phyloP scores from a whole-genome alignment of 2,113 vertebrate genomes.

The Pygoscelis antarcticus region DNA sequence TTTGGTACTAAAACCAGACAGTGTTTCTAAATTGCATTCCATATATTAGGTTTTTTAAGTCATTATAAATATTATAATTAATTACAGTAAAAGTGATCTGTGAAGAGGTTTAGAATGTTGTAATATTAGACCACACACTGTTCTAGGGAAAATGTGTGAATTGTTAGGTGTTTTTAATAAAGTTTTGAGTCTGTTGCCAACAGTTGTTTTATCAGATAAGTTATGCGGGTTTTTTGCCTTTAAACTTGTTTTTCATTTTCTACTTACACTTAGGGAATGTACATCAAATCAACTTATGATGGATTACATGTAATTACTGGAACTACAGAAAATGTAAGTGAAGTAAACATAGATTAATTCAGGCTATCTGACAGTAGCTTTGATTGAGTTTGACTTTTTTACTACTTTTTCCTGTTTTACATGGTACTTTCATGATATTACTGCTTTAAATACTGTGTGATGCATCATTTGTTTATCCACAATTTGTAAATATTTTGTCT shows the following conservation, averaged over 20 bases:
- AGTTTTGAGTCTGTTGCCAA: not conserved
- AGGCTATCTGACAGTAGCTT: not conserved
- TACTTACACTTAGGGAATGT: conserved; percentile 86
- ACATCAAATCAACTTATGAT: conserved; percentile 97
- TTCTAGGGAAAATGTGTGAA: not conserved
- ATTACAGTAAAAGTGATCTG: not conserved
- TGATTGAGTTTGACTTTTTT: not conserved
- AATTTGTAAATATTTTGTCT: conserved; percentile 23
- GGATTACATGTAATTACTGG: conserved; percentile 95
- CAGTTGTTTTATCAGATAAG: not conserved
- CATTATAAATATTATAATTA: not conserved
- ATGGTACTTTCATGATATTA: not conserved
- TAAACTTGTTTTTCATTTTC: conserved; percentile 33
- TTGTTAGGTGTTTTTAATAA: not conserved
- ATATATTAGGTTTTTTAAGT: not conserved
- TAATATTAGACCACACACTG: not conserved
- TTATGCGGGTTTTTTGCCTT: not conserved
- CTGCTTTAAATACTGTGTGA: not conserved
- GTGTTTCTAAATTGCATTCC: not conserved
- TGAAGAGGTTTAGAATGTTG: not conserved
- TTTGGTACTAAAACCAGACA: not conserved
- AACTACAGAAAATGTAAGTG: conserved; percentile 95
- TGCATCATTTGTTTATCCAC: not conserved
- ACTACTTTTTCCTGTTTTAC: not conserved
- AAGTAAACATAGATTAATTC: not conserved